Conservation (phyloP, 2,797 vertebrate genomes). For the Anguilla megastoma region DNA sequence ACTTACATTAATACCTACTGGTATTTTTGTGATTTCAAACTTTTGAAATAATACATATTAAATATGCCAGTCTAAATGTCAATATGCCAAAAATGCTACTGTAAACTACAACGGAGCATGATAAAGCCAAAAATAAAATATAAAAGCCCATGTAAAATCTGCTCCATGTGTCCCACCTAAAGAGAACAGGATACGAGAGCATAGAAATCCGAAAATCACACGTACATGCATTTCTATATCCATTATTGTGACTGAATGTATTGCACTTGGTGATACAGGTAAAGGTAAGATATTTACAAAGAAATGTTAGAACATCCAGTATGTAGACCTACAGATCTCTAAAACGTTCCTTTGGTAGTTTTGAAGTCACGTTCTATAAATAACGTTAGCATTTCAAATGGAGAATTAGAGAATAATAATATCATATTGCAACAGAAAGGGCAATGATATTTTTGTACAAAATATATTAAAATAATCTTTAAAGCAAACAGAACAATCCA, state of each 20-base stretch:
- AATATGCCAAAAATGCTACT: neutral
- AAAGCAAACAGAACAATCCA: slow-evolving; percentile 18
- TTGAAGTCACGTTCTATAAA: slow-evolving; percentile 5
- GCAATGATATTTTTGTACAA: neutral
- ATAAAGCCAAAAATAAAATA: neutral
- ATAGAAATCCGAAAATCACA: neutral
- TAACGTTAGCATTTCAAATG: neutral
- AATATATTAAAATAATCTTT: neutral
- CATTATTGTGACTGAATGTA: slow-evolving; percentile 41
- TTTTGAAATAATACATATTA: slow-evolving; percentile 17
- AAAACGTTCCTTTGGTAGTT: slow-evolving; percentile 29
- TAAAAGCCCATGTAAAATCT: neutral
- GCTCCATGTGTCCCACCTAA: neutral
- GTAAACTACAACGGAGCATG: neutral
- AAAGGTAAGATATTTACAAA: slow-evolving; percentile 26
- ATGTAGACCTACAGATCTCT: neutral
- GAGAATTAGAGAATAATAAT: slow-evolving; percentile 54
- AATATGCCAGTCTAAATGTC: slow-evolving; percentile 4
- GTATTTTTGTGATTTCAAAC: neutral
- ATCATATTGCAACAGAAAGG: neutral
- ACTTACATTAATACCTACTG: neutral
- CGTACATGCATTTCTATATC: neutral
- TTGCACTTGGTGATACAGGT: slow-evolving; percentile 57
- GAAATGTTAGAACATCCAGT: slow-evolving; percentile 9
- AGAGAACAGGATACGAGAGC: neutral